Percentiles rank a stretch among this genome's conserved stretches.
Evolutionary conservation across 2,888 invertebrate species (phyloP).

Genomic region (Cryptosula pallasiana): DNA sequence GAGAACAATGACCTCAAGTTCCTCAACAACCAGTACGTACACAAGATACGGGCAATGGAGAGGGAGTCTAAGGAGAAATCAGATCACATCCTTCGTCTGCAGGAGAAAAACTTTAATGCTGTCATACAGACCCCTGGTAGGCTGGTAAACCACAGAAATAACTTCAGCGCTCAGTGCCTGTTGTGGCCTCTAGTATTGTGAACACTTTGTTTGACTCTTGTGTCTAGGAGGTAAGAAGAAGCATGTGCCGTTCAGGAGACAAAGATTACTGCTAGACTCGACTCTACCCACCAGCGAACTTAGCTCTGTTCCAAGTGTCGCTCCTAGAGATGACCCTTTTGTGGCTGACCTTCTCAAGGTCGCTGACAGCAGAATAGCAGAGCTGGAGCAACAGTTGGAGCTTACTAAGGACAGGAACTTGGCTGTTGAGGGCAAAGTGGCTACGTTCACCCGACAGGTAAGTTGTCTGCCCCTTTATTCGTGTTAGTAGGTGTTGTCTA

Average conservation of each 20-base stretch:
- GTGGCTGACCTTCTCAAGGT: conserved; percentile 50
- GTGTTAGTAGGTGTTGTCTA: no score
- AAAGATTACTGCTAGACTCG: conserved; percentile 52
- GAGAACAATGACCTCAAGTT: conserved; percentile 60
- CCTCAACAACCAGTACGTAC: conserved; percentile 58
- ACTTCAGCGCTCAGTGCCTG: no score
- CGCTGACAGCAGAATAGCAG: conserved; percentile 49
- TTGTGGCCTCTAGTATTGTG: no score
- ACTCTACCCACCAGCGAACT: conserved; percentile 36
- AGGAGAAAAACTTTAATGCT: conserved; percentile 55
- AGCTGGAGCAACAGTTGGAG: conserved; percentile 37
- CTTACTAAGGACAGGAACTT: conserved; percentile 40
- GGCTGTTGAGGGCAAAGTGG: conserved; percentile 44
- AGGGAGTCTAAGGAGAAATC: conserved; percentile 61
- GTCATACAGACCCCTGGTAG: conserved; percentile 53
- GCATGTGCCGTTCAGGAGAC: conserved; percentile 51
- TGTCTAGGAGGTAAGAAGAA: conserved; percentile 51
- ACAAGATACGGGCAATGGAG: conserved; percentile 62
- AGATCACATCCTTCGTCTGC: conserved; percentile 57
- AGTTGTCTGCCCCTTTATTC: no score
- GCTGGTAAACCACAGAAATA: no score
- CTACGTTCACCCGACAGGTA: conserved; percentile 49
- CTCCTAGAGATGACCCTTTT: conserved; percentile 46
- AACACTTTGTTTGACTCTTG: no score
- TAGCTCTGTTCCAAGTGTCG: conserved; percentile 29